Evolutionary conservation across 2,888 invertebrate species (phyloP), one percentile per base, ranked within the genome.

Genomic region (Meiosimyza platycephala): DNA sequence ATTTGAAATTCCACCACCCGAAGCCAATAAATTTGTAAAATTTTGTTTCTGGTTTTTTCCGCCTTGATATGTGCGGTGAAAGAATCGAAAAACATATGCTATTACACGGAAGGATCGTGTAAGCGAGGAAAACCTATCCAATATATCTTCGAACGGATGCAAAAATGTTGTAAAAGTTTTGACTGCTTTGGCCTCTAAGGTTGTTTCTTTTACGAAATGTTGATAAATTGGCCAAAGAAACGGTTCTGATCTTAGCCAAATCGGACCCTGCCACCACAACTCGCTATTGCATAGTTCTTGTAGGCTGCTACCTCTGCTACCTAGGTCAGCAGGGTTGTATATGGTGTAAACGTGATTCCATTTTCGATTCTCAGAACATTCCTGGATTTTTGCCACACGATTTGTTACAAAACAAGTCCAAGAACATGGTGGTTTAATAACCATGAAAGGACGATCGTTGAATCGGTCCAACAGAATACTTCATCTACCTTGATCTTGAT

Each of bases 391-490:
- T 6, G 72, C 65, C 0, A 72, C 72, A 9, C 74, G 60, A 52
- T 75, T 74, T 4, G 69, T 72, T 3, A 77, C 72, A 48, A 76
- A 76, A 2, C 73, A 74, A 33, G 60, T 15, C 76, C 73, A 76
- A 11, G 47, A 54, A 33, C 62, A 76, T 2, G 73, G 63, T 3
- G 73, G 60, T 68, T 73, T 16, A 63, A 47, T 51, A 74, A 22
- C 68, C 71, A 74, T 2, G 74, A 18, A 6, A 71, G 22, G 7
- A 72, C 71, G n/a, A 72, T 74, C 2, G 74, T 70, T 0, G 74
- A 74, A 18, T 68, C 71, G 2, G 71, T 68, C 72, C 72, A 75
- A 18, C 70, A 68, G 47, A 48, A 59, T n/a, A 63, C 6, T 13
- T 22, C 18, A 13, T 40, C 48, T 6, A 70, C 15, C 7, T 40